Conservation (phyloP, 2,888 invertebrate species). For the Pollenia angustigena region DNA sequence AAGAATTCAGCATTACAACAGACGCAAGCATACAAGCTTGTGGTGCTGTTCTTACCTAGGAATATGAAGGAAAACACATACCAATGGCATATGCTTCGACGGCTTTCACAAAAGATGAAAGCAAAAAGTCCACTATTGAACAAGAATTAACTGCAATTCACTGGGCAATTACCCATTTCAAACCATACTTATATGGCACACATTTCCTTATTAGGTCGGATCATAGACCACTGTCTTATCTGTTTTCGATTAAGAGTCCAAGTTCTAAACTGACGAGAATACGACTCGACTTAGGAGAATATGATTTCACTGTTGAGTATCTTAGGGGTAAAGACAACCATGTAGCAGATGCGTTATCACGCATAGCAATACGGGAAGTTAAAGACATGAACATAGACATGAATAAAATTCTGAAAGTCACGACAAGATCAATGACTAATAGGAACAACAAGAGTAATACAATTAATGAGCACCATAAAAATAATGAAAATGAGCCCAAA, state of each 20-base stretch:
- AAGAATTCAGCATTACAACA: too few relatives aligned
- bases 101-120: neutral
- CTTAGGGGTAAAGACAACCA: slow-evolving; percentile 51
- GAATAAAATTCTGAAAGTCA: neutral
- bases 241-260: too few relatives aligned
- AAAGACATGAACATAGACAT: neutral
- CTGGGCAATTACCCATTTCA: slow-evolving; percentile 74
- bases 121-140: slow-evolving; percentile 23
- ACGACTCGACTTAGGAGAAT: slow-evolving; percentile 73
- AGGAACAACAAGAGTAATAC: too few relatives aligned
- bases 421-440: slow-evolving; percentile 29
- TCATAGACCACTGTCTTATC: slow-evolving; percentile 55
- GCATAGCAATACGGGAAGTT: slow-evolving; percentile 14
- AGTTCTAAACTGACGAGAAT: too few relatives aligned
- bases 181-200: slow-evolving; percentile 70
- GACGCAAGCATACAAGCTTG: neutral
- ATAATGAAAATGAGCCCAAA: too few relatives aligned
- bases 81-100: neutral
- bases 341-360: slow-evolving; percentile 45
- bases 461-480: too few relatives aligned
- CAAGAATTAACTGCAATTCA: slow-evolving; percentile 74
- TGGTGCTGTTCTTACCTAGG: slow-evolving; percentile 8
- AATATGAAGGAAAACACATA: neutral
- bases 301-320: too few relatives aligned
- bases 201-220: slow-evolving; percentile 74